Conservation (phyloP, 2,113 vertebrate species). For the Xyliphius kryptos region DNA sequence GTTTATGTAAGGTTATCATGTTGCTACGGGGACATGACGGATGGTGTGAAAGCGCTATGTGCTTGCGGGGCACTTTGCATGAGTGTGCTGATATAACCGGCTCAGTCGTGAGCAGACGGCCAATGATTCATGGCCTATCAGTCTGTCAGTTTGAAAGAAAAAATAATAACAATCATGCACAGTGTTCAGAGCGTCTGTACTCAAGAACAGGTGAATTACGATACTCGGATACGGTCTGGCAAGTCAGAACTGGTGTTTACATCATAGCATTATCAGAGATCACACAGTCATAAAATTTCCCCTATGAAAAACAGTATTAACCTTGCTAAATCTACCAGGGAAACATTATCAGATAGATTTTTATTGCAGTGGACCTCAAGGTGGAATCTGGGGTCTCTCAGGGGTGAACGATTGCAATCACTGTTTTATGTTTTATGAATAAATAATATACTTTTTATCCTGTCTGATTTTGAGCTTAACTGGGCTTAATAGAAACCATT, state of each 20-base stretch:
- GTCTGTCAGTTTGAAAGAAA: slow-evolving; percentile 27
- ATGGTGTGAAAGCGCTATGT: slow-evolving; percentile 44
- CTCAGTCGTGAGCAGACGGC: slow-evolving; percentile 33
- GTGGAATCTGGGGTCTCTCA: no score
- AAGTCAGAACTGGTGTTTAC: slow-evolving; percentile 6
- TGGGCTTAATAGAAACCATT: no score
- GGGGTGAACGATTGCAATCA: no score
- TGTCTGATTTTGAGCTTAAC: no score
- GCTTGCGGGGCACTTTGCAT: slow-evolving; percentile 43
- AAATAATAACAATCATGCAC: slow-evolving; percentile 30
- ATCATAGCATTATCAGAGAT: slow-evolving; percentile 15
- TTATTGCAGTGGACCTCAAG: no score
- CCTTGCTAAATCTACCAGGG: no score
- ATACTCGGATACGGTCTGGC: slow-evolving; percentile 20
- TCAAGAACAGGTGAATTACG: slow-evolving; percentile 36
- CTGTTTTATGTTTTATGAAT: no score
- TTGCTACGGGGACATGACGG: slow-evolving; percentile 43
- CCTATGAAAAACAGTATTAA: no score
- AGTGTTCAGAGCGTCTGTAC: slow-evolving; percentile 17
- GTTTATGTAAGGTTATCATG: slow-evolving; percentile 47
- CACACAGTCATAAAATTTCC: neutral
- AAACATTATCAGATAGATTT: no score
- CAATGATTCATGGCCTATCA: slow-evolving; percentile 37
- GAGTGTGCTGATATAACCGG: slow-evolving; percentile 39
- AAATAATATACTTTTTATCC: no score